Base-by-base conservation (phyloP, 1,140 invertebrate species). In the Bombus sylvicola region DNA sequence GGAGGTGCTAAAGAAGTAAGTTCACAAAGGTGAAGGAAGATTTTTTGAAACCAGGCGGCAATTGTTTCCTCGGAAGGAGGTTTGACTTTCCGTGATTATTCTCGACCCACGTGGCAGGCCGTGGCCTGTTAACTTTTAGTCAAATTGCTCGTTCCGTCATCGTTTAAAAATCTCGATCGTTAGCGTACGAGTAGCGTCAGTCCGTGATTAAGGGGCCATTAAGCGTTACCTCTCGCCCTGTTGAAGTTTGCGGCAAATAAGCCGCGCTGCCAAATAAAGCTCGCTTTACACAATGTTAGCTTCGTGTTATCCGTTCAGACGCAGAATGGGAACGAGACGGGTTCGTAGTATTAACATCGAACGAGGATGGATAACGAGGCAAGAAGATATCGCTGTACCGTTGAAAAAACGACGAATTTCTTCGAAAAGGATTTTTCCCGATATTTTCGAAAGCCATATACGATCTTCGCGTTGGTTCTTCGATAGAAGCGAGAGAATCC, bases 141-240 rank as follows among this genome's bases (percentile, higher is more conserved):
- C 18, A 12, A 69, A 37, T 39, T 22, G 25, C 37, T 12, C 31
- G 34, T 69, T 39, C 25, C 68, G 34, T 22, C 18, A 10, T 39
- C 68, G 66, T 34, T 39, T 69, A 28, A 28, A 28, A 28, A 39
- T 69, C 22, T 69, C 34, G n/a, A 53, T 53, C 47, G 47, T 53
- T 53, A 53, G 47, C 47, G 47, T 53, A 53, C 18, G 62, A 66
- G n/a, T 66, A 66, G 13, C 66, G 53, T n/a, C 68, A 34, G 71
- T 3, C 2, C 15, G 57, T 28, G 71, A 84, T 84, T 71, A 66
- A 79, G 69, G 1, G 31, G 41, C 28, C 76, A 37, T n/a, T 78
- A 37, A 69, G 66, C 47, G 47, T 53, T 53, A 8, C 47, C 5
- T 22, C 1, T 22, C 47, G 47, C 25, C 64, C n/a, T 2, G 10